Evolutionary conservation across 2,113 vertebrate species (phyloP), one percentile per base, ranked within the genome.

Genomic region (Recurvirostra avosetta): DNA sequence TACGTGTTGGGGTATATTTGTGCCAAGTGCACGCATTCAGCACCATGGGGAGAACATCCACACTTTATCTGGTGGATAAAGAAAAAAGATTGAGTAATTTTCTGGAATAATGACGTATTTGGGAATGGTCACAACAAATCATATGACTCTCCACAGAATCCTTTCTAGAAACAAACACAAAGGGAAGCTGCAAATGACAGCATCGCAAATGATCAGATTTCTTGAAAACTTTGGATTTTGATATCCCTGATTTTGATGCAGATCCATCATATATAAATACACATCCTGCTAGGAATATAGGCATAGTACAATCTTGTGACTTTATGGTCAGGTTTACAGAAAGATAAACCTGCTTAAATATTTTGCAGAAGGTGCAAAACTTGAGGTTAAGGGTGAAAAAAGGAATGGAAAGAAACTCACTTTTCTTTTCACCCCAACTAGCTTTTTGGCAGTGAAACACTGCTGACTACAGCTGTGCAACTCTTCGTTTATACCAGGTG

Each of bases 111-210:
- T 56, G 21, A 79, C 58, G 30, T 41, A 43, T 79, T 89, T 74
- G 55, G 76, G 66, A 82, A 85, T 32, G 56, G 82, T 52, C 91
- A 80, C 73, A 91, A 72, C 41, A 81, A 86, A 90, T 91, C 49
- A 32, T 40, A 83, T 9, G 25, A 68, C 47, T 86, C 78, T 67
- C 53, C 72, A 72, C 63, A 86, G 94, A 86, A 94, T 87, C 52
- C 86, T 70, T 95, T 96, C 92, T 81, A 88, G 93, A 95, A 94
- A 96, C 79, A 96, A 96, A 82, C 63, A 91, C 89, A 92, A 96
- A 96, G 70, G 14, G 12, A 29, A 74, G 20, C 27, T 76, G 53
- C 45, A 71, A 91, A 78, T 23, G 32, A 27, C 38, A 61, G 53
- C 43, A 65, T 30, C 7, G 2, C 38, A 84, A 77, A 80, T 22